These are phyloP conservation scores for Gastrophryne carolinensis DNA, from an alignment of 2,797 vertebrate species.

Conservation along the genomic window DNA sequence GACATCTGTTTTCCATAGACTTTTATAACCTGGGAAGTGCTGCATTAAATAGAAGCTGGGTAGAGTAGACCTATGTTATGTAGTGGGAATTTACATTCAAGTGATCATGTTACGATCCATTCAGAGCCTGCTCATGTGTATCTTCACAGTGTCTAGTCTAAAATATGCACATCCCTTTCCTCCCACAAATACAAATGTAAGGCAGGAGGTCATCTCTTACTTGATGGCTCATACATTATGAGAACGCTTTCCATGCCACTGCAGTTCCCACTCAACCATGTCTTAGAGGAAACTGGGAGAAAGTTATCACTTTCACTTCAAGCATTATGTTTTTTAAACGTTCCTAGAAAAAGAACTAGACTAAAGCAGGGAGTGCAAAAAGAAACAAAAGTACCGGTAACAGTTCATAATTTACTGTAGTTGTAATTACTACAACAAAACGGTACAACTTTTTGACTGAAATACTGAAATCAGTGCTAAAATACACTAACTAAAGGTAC, in stretches of 20 bases:
- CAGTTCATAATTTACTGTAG: no score
- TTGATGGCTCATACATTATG: not conserved
- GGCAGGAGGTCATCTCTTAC: not conserved
- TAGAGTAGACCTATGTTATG: not conserved
- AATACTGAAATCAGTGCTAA: no score
- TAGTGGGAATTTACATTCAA: constrained; percentile 7
- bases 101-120: not conserved
- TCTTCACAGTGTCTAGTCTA: not conserved
- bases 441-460: no score
- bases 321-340: no score
- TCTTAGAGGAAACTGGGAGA: not conserved
- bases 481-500: no score
- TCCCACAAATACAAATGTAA: not conserved
- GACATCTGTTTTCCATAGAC: constrained; percentile 66
- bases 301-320: no score
- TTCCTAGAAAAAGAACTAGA: no score
- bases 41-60: not conserved
- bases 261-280: not conserved
- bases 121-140: not conserved
- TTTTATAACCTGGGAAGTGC: constrained; percentile 56
- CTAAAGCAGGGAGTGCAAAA: no score
- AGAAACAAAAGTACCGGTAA: no score
- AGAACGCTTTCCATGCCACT: not conserved
- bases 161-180: not conserved
- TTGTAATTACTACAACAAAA: no score